Base-by-base conservation (phyloP, 2,888 invertebrate genomes). In the Neoaliturus tenellus region DNA sequence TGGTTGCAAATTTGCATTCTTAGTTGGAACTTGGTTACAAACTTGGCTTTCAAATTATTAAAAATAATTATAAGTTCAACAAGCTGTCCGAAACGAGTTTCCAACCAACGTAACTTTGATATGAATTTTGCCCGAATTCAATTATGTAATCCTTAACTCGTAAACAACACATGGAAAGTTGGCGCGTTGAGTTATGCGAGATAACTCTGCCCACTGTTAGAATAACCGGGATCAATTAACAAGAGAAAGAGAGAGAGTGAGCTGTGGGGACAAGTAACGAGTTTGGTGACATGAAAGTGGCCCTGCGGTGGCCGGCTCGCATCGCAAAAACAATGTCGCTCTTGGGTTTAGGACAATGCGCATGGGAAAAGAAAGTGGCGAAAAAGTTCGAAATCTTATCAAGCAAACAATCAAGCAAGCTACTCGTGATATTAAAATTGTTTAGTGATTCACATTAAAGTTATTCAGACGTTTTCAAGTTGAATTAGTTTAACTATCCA, bases 271-370 rank as follows among this genome's bases (percentile, higher is more conserved):
- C 51, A 31, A 17, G 67, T 6, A 12, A 69, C 69, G 23, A 25
- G 69, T 69, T 69, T 39, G 69, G 69, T 39, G 69, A 69, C 69
- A 69, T 17, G 69, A 69, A 69, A 69, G 69, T 39, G n/a, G 39
- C 39, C 39, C 8, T 31, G 62, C 28, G 62, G 62, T 31, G 14
- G 12, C 1, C 14, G 14, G 12, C 1, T 55, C 23, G 25, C 55
- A 20, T 23, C 20, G 28, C 62, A 31, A 62, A 28, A 62, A 62
- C 62, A 62, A 62, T 14, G 31, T 1, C 28, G 62, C 1, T 28
- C 31, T 14, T 28, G 23, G 51, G n/a, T 51, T 51, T 51, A 14
- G 51, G 51, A 10, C 20, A 23, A 23, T 8, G 3, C 44, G 39
- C 10, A 44, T 17, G 17, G 8, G 12, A 2, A 14, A 44, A 14